phyloP scores from a whole-genome alignment of 1,140 invertebrate species.

The Eubasilissa regina region DNA sequence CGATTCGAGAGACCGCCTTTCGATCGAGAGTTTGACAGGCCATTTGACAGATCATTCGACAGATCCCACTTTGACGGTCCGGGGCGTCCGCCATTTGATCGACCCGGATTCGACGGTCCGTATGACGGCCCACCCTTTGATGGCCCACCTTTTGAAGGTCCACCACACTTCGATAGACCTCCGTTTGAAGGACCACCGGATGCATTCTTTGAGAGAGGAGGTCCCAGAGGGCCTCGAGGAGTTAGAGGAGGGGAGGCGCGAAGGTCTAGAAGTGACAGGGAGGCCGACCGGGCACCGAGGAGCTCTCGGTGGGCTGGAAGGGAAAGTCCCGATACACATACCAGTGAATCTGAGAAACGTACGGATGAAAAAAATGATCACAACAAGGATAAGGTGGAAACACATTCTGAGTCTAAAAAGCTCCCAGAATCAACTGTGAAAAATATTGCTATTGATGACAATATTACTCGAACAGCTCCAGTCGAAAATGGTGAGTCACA shows the following conservation, averaged over 20 bases:
- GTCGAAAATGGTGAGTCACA: slow-evolving; percentile 25
- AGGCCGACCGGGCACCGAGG: slow-evolving; percentile 41
- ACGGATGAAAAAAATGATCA: background rate
- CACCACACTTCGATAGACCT: slow-evolving; percentile 61
- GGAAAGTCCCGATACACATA: slow-evolving; percentile 43
- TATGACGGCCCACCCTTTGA: slow-evolving; percentile 63
- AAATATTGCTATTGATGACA: background rate
- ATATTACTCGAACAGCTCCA: background rate
- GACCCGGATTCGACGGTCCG: slow-evolving; percentile 59
- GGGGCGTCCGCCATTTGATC: slow-evolving; percentile 56
- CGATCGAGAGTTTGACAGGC: slow-evolving; percentile 61
- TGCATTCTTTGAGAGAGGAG: slow-evolving; percentile 66
- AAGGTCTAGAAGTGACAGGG: slow-evolving; percentile 38
- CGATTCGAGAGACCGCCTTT: slow-evolving; percentile 64
- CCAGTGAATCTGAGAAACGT: slow-evolving; percentile 29
- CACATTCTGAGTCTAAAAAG: slow-evolving; percentile 7
- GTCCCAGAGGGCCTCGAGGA: slow-evolving; percentile 64
- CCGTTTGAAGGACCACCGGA: slow-evolving; percentile 64
- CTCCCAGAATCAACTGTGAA: slow-evolving; percentile 7
- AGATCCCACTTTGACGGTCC: slow-evolving; percentile 50
- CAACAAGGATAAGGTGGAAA: slow-evolving; percentile 1
- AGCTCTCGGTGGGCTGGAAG: slow-evolving; percentile 53
- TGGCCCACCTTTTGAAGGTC: slow-evolving; percentile 65
- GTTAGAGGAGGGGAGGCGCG: slow-evolving; percentile 39
- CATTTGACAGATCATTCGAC: slow-evolving; percentile 59